Conservation (phyloP, 2,888 invertebrate genomes). For the Bellardia bayeri region DNA sequence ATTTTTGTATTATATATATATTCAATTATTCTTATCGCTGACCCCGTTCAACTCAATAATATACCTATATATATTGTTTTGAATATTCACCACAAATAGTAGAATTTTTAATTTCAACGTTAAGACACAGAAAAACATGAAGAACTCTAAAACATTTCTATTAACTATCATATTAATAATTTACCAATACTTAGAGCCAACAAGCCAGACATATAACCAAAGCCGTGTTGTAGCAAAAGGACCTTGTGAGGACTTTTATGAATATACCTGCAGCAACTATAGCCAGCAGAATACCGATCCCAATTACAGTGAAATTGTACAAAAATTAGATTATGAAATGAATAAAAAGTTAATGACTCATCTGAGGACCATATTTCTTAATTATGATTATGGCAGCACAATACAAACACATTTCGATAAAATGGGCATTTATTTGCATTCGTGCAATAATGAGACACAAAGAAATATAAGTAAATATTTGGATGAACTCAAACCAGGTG, state of each 20-base stretch:
- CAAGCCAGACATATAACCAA: too few species aligned
- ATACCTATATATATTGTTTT: too few species aligned
- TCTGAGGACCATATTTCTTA: neutral
- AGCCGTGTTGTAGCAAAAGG: neutral
- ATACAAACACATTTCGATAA: conserved; percentile 61
- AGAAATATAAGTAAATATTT: conserved; percentile 74
- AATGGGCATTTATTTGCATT: conserved; percentile 74
- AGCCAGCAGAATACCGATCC: neutral
- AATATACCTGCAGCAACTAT: neutral
- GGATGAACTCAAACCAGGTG: conserved; percentile 76
- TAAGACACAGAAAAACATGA: too few species aligned
- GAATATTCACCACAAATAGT: too few species aligned
- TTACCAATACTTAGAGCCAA: neutral
- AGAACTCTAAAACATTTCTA: neutral
- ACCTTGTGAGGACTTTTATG: neutral
- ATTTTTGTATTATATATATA: too few species aligned
- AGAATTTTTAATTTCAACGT: too few species aligned
- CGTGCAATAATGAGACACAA: conserved; percentile 72
- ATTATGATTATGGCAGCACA: neutral
- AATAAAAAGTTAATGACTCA: neutral
- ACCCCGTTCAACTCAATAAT: too few species aligned
- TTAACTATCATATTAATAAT: neutral
- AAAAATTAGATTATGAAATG: neutral
- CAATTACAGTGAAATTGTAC: neutral
- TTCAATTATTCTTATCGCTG: too few species aligned